phyloP scores from a whole-genome alignment of 2,888 invertebrate species.

The Sphinx pinastri region DNA sequence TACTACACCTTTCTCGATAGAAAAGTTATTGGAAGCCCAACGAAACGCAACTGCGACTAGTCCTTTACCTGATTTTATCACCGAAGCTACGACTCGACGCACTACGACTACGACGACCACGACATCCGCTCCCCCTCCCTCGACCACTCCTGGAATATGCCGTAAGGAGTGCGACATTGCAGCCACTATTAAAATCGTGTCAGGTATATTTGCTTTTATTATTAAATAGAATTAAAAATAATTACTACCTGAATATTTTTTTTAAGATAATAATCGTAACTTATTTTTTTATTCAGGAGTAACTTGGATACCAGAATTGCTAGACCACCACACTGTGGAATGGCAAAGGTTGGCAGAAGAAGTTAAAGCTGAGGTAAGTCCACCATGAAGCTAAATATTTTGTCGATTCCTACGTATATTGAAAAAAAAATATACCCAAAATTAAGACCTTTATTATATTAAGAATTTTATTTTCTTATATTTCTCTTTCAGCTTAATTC shows the following conservation, averaged over 20 bases:
- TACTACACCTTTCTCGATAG: constrained; percentile 93
- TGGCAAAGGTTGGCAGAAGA: constrained; percentile 93
- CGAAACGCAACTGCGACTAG: constrained; percentile 86
- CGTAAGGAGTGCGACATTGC: constrained; percentile 92
- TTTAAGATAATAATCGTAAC: too few relatives aligned
- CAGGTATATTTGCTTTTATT: constrained; percentile 71
- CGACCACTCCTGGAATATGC: constrained; percentile 92
- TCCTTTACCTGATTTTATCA: constrained; percentile 68
- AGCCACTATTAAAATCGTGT: constrained; percentile 92
- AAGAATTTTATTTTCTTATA: not conserved
- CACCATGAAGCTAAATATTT: constrained; percentile 25
- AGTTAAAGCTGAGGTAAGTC: constrained; percentile 89
- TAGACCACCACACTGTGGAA: constrained; percentile 93
- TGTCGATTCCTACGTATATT: not conserved
- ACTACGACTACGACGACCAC: constrained; percentile 86
- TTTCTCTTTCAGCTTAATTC: constrained; percentile 88
- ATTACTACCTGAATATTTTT: too few relatives aligned
- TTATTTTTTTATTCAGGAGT: constrained; percentile 71
- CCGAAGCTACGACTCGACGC: constrained; percentile 78
- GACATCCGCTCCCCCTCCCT: constrained; percentile 88
- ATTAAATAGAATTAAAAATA: not conserved
- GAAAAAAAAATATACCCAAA: too few relatives aligned
- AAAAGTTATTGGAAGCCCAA: constrained; percentile 88
- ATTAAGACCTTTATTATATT: too few relatives aligned
- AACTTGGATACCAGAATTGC: constrained; percentile 92